A percentile compares a stretch with the other conserved stretches of the same genome.
Evolutionary conservation across 1,140 invertebrate species (phyloP).

Genomic region (Pararge aegeria): DNA sequence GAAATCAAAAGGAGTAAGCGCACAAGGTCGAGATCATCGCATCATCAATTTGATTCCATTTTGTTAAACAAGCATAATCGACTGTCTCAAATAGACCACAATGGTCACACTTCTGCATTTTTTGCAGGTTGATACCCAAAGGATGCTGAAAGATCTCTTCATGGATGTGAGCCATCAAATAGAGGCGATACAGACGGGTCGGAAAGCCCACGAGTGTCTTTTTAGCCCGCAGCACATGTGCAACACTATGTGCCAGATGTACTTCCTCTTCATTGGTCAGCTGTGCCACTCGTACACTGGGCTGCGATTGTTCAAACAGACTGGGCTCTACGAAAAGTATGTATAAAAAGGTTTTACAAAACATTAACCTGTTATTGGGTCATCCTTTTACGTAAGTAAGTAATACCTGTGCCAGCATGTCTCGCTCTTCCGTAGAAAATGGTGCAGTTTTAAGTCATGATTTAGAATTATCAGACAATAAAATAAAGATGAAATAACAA

Average conservation of each 20-base stretch:
- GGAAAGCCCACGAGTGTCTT: conserved; percentile 91
- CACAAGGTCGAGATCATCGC: too few relatives aligned
- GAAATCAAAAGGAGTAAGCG: too few relatives aligned
- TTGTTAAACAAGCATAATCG: too few relatives aligned
- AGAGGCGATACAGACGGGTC: conserved; percentile 85
- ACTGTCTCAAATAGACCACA: too few relatives aligned
- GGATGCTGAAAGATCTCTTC: conserved; percentile 88
- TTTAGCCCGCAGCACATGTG: conserved; percentile 93
- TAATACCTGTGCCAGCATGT: too few relatives aligned
- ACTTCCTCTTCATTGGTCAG: conserved; percentile 95
- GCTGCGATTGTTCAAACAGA: conserved; percentile 86
- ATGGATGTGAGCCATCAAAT: conserved; percentile 89
- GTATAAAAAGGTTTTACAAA: conserved; percentile 18
- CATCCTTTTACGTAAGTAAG: too few relatives aligned
- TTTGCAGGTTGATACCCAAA: conserved; percentile 79
- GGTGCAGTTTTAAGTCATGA: too few relatives aligned
- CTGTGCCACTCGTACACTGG: conserved; percentile 89
- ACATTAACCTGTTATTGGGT: neutral
- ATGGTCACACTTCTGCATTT: too few relatives aligned
- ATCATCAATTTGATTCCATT: too few relatives aligned
- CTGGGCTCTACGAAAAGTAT: conserved; percentile 84
- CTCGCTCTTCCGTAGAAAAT: too few relatives aligned
- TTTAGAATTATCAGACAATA: too few relatives aligned
- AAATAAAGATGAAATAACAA: too few relatives aligned
- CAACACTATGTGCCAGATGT: conserved; percentile 94